Percentiles rank a stretch among this genome's conserved stretches.
Conservation (phyloP, 2,113 vertebrate genomes). For the Notiomystis cincta region DNA sequence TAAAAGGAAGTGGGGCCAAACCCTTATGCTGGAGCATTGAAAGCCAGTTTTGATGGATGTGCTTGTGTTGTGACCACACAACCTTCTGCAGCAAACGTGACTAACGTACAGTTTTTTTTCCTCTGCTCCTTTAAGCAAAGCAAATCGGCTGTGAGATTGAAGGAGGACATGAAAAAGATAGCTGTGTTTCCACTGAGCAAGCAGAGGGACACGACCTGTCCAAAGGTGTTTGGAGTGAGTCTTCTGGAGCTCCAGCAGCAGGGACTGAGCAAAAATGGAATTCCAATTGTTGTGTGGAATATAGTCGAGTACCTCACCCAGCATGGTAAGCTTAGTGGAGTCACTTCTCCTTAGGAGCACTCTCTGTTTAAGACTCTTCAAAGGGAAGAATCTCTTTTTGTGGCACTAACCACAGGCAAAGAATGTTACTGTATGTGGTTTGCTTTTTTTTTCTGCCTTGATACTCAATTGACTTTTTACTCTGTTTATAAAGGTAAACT, state of each 20-base stretch:
- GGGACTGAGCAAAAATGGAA: slow-evolving; percentile 77
- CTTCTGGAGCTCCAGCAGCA: slow-evolving; percentile 77
- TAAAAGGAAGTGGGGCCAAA: background rate
- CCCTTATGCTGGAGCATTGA: background rate
- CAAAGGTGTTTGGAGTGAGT: slow-evolving; percentile 77
- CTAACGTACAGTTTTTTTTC: slow-evolving; percentile 51
- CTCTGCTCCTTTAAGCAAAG: slow-evolving; percentile 81
- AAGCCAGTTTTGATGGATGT: background rate
- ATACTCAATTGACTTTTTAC: background rate
- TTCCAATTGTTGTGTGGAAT: slow-evolving; percentile 78
- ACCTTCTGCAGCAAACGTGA: slow-evolving; percentile 26
- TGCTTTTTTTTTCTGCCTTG: background rate
- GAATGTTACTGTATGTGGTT: background rate
- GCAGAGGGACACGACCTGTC: slow-evolving; percentile 22
- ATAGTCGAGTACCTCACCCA: slow-evolving; percentile 82
- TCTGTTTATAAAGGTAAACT: background rate
- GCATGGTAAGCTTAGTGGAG: slow-evolving; percentile 72
- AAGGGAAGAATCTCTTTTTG: background rate
- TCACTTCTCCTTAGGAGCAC: background rate
- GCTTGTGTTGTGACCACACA: background rate
- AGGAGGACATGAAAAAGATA: slow-evolving; percentile 90
- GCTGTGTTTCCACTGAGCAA: slow-evolving; percentile 74
- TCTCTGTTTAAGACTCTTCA: background rate
- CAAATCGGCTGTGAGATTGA: slow-evolving; percentile 80
- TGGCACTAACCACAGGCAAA: background rate